These are phyloP conservation scores for Synergus japonicus DNA, from an alignment of 2,888 invertebrate genomes.

Conservation along the genomic window DNA sequence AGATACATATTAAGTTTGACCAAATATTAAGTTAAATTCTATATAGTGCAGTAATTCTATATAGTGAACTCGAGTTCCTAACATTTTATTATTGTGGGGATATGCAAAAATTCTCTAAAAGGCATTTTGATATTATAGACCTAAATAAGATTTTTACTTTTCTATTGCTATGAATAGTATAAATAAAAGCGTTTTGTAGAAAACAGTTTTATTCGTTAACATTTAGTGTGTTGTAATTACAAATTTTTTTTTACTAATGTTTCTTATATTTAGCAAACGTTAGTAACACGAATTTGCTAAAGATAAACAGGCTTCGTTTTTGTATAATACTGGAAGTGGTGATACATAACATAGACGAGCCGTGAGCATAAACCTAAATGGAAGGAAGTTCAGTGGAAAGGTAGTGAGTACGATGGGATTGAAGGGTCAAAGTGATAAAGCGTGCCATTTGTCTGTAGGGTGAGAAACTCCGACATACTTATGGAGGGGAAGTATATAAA, in stretches of 20 bases:
- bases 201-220: not conserved
- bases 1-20: not conserved
- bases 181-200: not conserved
- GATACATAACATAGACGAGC: not conserved
- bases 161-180: not conserved
- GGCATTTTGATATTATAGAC: not conserved
- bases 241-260: not conserved
- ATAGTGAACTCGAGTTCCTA: not conserved
- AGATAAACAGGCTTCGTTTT: not conserved
- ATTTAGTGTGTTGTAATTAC: not conserved
- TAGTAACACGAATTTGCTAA: too few relatives aligned
- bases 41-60: too few relatives aligned
- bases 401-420: constrained; percentile 55
- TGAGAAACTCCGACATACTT: constrained; percentile 45
- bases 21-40: too few relatives aligned
- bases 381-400: constrained; percentile 40
- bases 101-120: not conserved
- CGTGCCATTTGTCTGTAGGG: constrained; percentile 59
- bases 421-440: constrained; percentile 62
- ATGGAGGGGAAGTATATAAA: not conserved
- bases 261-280: not conserved
- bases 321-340: not conserved
- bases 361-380: constrained; percentile 38
- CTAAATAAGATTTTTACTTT: not conserved
- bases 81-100: not conserved